A percentile compares a stretch with the other conserved stretches of the same genome.
phyloP scores from a whole-genome alignment of 2,797 vertebrate species.

The Myotis vivesi region DNA sequence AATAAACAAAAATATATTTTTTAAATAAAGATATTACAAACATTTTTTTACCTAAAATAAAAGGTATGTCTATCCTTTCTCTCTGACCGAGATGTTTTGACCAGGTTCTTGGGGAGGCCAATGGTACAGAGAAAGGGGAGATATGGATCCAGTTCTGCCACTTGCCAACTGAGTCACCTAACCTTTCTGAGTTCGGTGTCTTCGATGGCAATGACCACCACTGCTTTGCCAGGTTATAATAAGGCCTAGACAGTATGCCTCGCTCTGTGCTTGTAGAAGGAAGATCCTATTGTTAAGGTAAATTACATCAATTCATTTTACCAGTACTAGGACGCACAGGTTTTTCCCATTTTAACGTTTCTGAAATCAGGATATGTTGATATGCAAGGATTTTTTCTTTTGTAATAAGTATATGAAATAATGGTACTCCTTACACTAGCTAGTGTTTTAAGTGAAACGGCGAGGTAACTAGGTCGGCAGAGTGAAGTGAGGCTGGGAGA shows the following conservation, averaged over 20 bases:
- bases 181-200: background rate
- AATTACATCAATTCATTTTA: background rate
- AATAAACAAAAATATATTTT: too few species aligned
- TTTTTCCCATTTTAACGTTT: background rate
- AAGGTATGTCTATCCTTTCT: background rate
- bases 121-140: background rate
- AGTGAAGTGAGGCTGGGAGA: background rate
- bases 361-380: background rate
- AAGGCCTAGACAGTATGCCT: background rate
- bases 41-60: background rate
- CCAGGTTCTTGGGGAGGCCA: background rate
- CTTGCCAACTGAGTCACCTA: background rate
- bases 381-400: background rate
- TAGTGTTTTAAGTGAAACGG: background rate
- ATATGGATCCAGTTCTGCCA: background rate
- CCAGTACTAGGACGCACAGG: background rate
- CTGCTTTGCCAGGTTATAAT: background rate
- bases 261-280: background rate
- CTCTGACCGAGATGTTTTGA: background rate
- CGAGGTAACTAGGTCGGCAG: background rate
- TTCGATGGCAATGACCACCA: background rate
- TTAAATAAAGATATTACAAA: too few species aligned
- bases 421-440: background rate
- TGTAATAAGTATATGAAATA: background rate
- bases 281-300: background rate